Evolutionary conservation across 2,113 vertebrate species (phyloP).

Genomic region (Cyanocitta stelleri): DNA sequence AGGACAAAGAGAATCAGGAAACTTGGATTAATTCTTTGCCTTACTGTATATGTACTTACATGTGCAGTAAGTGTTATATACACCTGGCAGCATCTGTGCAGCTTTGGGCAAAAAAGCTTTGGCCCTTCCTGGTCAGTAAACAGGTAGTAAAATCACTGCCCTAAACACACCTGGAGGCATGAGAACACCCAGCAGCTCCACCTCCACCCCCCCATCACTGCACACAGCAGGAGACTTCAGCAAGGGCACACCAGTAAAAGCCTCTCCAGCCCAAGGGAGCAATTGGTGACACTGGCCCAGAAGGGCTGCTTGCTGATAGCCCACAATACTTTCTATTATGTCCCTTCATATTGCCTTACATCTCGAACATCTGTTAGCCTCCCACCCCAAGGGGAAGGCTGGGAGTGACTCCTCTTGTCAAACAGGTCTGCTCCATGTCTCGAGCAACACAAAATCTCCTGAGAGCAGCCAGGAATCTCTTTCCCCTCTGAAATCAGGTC

Average conservation of each 20-base stretch:
- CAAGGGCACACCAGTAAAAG: not conserved
- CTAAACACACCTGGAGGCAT: not conserved
- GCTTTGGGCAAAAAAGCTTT: not conserved
- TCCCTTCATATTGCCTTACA: not conserved
- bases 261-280: not conserved
- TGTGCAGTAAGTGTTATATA: not conserved
- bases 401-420: not conserved
- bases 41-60: fast-evolving
- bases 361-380: not conserved
- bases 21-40: not conserved
- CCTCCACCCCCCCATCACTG: not conserved
- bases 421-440: not conserved
- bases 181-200: not conserved
- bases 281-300: not conserved
- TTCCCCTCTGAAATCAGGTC: not conserved
- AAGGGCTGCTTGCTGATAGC: not conserved
- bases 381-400: not conserved
- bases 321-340: not conserved
- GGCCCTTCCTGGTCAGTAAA: not conserved
- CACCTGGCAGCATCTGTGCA: not conserved
- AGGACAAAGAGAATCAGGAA: not conserved
- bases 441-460: fast-evolving
- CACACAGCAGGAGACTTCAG: not conserved
- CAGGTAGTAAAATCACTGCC: not conserved
- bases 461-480: not conserved